Evolutionary conservation across 2,888 invertebrate species (phyloP), one percentile per base, ranked within the genome.

Genomic region (Rambutsinella grinnellia): DNA sequence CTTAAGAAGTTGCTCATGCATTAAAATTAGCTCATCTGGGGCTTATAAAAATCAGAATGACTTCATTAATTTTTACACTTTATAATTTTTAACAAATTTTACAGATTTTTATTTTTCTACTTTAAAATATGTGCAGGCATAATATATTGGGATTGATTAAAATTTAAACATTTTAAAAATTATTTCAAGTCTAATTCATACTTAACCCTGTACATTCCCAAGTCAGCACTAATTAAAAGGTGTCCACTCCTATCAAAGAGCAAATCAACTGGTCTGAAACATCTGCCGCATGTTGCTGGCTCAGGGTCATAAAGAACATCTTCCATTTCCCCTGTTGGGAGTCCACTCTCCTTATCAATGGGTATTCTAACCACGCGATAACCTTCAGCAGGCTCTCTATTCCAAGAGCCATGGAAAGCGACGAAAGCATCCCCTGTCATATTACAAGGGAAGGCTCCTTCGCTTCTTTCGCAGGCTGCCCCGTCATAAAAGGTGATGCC

Each of bases 401-500:
- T 75, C 74, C 75, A 77, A 3, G 81, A 79, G 2, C 83, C 81
- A 47, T 83, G 81, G 56, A 76, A 78, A 0, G 81, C 69, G 1
- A 83, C 71, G 19, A 81, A 71, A 2, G 80, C 78, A 51, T 81
- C 79, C 3, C 80, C 80, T 15, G 27, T 78, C 53, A 67, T 62
- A 17, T 65, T 67, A 47, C 83, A 83, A 2, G 83, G 81, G 58
- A 81, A 81, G 6, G 81, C 74, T 8, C 78, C 81, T 1, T 15
- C 57, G 1, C 61, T 65, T 0, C 44, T 27, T 44, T 69, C 77
- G 56, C 81, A 81, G 2, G 49, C 69, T 26, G 44, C 23, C 8
- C 78, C 79, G 10, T 70, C 56, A 63, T 75, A 79, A 23, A 83
- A 83, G 28, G 53, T 46, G 44, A 83, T 69, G 24, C 80, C 81